Base-by-base conservation (phyloP, 2,888 invertebrate species). In the Cephus sareptanus region DNA sequence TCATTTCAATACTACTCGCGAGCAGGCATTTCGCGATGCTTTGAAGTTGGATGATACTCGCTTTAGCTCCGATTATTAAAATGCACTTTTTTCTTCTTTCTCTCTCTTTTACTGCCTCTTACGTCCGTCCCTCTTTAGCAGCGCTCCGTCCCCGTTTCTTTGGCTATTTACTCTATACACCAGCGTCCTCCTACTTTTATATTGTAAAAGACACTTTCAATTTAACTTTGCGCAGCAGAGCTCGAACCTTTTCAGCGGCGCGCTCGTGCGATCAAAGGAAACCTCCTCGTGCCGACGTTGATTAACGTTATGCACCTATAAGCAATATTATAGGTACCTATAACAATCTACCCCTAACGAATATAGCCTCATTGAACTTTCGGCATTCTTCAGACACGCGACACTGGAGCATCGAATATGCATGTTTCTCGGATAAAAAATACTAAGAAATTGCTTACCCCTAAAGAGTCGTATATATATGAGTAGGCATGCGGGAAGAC, bases 191-290 rank as follows among this genome's bases (percentile, higher is more conserved):
- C 73, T 75, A 68, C 81, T 76, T 74, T 81, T 83, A 84, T 81
- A 84, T 84, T 83, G 83, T 84, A 83, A 84, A 85, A 83, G 86
- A 87, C 86, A 87, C 85, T 87, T 88, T 87, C 87, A 85, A 88
- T 89, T 87, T 86, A 87, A 88, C 84, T 86, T 87, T 30, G 30
- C 23, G 23, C 74, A 34, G 1, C 31, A 71, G 71, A 71, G 31
- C 9, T 56, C 56, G 56, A 56, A 56, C 56, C 56, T 71, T 31
- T 71, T 34, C 71, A 71, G 71, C 13, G 71, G 6, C 56, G 56
- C 56, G 56, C 56, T 56, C 56, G 23, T 23, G 9, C 85, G 85
- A 87, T 87, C 86, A 87, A 87, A 88, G 86, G 81, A 83, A 79
- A 78, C 78, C 82, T 83, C 82, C 84, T 81, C 79, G 56, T 56